These are phyloP conservation scores for Timandra comae DNA, from an alignment of 2,888 invertebrate genomes.

Conservation along the genomic window DNA sequence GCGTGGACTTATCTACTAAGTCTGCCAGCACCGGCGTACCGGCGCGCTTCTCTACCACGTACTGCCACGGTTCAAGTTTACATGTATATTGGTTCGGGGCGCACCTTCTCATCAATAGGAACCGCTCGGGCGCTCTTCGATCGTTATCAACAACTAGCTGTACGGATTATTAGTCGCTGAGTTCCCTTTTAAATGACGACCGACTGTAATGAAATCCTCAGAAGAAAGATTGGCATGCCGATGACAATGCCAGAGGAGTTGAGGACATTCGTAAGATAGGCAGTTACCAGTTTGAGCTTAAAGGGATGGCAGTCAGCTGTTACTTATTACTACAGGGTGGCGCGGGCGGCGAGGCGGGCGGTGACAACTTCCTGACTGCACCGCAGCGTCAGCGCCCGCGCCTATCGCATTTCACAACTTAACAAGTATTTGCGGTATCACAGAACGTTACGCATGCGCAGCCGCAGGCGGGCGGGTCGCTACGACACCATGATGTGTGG, in stretches of 20 bases:
- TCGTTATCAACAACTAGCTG: constrained; percentile 11
- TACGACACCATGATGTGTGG: constrained; percentile 96
- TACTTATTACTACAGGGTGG: constrained; percentile 70
- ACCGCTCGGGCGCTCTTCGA: constrained; percentile 26
- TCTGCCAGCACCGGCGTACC: constrained; percentile 27
- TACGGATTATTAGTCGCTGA: constrained; percentile 29
- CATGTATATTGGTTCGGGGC: constrained; percentile 31
- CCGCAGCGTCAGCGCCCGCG: constrained; percentile 65
- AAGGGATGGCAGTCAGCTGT: constrained; percentile 66
- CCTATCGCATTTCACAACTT: constrained; percentile 79
- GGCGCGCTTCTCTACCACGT: constrained; percentile 36
- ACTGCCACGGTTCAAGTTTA: constrained; percentile 46
- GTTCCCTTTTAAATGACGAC: constrained; percentile 32
- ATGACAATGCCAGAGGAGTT: constrained; percentile 40
- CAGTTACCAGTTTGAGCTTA: constrained; percentile 54
- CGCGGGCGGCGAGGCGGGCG: constrained; percentile 65
- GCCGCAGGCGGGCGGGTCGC: constrained; percentile 76
- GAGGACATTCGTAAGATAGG: constrained; percentile 52
- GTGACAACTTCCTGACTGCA: constrained; percentile 51
- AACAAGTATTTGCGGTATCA: constrained; percentile 83
- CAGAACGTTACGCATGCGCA: constrained; percentile 78
- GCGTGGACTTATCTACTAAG: constrained; percentile 40
- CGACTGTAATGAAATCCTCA: constrained; percentile 29
- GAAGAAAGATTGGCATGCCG: constrained; percentile 45
- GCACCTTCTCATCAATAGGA: constrained; percentile 34